phyloP scores from a whole-genome alignment of 2,888 invertebrate species.

The Oligia latruncula region DNA sequence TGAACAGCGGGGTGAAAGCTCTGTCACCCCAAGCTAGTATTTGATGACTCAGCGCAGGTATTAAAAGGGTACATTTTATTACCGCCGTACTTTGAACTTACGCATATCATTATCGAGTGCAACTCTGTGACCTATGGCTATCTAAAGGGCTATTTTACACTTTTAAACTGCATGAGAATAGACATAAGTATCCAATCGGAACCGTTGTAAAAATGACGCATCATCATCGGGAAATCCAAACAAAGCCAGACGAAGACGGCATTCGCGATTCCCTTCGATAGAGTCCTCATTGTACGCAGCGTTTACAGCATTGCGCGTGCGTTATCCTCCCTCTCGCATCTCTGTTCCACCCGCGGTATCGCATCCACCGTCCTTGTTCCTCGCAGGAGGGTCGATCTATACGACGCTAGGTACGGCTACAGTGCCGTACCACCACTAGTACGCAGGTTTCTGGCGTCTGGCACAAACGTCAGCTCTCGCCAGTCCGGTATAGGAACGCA shows the following conservation, averaged over 20 bases:
- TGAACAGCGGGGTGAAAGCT: slow-evolving; percentile 47
- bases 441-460: slow-evolving; percentile 88
- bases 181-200: slow-evolving; percentile 62
- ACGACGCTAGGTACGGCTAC: slow-evolving; percentile 88
- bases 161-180: slow-evolving; percentile 61
- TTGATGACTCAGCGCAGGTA: slow-evolving; percentile 60
- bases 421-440: slow-evolving; percentile 85
- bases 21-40: slow-evolving; percentile 48
- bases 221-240: slow-evolving; percentile 88
- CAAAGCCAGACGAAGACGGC: slow-evolving; percentile 87
- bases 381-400: slow-evolving; percentile 89
- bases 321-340: slow-evolving; percentile 82
- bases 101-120: slow-evolving; percentile 42
- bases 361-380: slow-evolving; percentile 75
- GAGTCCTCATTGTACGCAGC: slow-evolving; percentile 84
- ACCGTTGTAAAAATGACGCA: slow-evolving; percentile 82
- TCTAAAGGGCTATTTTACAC: slow-evolving; percentile 41
- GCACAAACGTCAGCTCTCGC: slow-evolving; percentile 81
- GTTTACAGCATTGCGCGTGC: slow-evolving; percentile 86
- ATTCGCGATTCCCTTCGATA: slow-evolving; percentile 85
- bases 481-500: slow-evolving; percentile 80
- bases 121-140: slow-evolving; percentile 47
- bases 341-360: slow-evolving; percentile 68
- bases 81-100: slow-evolving; percentile 47
- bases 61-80: slow-evolving; percentile 55